A percentile compares a stretch with the other conserved stretches of the same genome.
Evolutionary conservation across 35 echinoderm and acorn worm genomes (phyloP).

Genomic region (Strongylocentrotus purpuratus): DNA sequence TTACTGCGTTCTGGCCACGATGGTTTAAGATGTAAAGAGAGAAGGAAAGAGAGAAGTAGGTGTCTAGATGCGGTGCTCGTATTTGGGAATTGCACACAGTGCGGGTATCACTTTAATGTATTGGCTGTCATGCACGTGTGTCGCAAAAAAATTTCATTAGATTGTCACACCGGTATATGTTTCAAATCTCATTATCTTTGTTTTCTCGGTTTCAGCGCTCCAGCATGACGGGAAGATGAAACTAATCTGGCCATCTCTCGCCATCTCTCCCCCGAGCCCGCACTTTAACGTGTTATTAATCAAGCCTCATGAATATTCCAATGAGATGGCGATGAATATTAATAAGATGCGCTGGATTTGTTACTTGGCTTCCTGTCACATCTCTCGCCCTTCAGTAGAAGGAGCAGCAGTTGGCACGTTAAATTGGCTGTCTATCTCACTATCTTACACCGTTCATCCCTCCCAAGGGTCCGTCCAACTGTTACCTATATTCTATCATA

Average conservation of each 20-base stretch:
- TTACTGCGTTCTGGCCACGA: background rate
- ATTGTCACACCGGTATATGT: constrained; percentile 47
- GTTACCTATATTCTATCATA: constrained; percentile 23
- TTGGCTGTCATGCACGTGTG: constrained; percentile 51
- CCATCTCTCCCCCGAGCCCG: constrained; percentile 40
- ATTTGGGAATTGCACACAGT: background rate
- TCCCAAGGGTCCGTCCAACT: constrained; percentile 7
- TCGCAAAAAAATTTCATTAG: constrained; percentile 56
- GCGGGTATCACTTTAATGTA: constrained; percentile 38
- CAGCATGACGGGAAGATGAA: constrained; percentile 44
- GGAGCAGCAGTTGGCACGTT: constrained; percentile 36
- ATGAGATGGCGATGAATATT: constrained; percentile 49
- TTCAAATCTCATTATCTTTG: constrained; percentile 58
- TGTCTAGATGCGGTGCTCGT: background rate
- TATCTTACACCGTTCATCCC: constrained; percentile 20
- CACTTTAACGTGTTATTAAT: constrained; percentile 54
- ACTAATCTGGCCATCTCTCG: constrained; percentile 50
- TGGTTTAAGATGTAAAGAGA: background rate
- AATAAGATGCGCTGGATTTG: constrained; percentile 30
- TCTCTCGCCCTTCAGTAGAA: constrained; percentile 39
- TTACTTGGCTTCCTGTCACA: background rate
- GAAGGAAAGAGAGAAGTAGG: background rate
- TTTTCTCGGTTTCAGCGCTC: constrained; percentile 50
- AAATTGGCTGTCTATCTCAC: constrained; percentile 45
- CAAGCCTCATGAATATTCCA: constrained; percentile 52